Evolutionary conservation across 2,888 invertebrate species (phyloP).

Genomic region (Drosophila picticornis): DNA sequence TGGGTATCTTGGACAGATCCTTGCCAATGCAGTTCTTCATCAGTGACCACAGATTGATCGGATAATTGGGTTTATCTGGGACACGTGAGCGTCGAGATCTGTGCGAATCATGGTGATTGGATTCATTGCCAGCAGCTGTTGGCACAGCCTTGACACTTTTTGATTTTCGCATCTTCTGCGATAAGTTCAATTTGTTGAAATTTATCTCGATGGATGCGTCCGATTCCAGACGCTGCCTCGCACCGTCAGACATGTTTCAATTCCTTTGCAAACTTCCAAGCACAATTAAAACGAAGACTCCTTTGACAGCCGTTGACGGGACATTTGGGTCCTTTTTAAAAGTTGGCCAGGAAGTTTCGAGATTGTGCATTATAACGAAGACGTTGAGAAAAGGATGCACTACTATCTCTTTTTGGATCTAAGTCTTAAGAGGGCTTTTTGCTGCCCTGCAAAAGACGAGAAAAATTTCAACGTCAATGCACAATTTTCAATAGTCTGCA

Average conservation of each 20-base stretch:
- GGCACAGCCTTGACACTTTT: background rate
- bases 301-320: background rate
- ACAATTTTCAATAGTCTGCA: constrained; percentile 2
- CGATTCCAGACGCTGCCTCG: background rate
- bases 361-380: constrained; percentile 37
- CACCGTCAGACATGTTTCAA: background rate
- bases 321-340: constrained; percentile 3
- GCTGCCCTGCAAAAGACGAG: background rate
- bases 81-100: constrained; percentile 90
- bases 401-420: background rate
- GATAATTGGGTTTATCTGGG: constrained; percentile 97
- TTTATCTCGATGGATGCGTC: constrained; percentile 8
- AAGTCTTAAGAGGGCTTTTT: background rate
- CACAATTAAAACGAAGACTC: background rate
- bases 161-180: constrained; percentile 6
- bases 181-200: constrained; percentile 4
- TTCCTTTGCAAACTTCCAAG: background rate
- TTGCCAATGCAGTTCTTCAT: constrained; percentile 99
- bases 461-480: background rate
- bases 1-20: constrained; percentile 99
- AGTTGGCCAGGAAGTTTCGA: constrained; percentile 35
- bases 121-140: background rate
- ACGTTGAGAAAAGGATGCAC: constrained; percentile 17
- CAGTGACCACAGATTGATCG: constrained; percentile 98
- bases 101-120: background rate